Conservation (phyloP, 53 echinoderm and acorn worm genomes). For the Zoroaster sp. region DNA sequence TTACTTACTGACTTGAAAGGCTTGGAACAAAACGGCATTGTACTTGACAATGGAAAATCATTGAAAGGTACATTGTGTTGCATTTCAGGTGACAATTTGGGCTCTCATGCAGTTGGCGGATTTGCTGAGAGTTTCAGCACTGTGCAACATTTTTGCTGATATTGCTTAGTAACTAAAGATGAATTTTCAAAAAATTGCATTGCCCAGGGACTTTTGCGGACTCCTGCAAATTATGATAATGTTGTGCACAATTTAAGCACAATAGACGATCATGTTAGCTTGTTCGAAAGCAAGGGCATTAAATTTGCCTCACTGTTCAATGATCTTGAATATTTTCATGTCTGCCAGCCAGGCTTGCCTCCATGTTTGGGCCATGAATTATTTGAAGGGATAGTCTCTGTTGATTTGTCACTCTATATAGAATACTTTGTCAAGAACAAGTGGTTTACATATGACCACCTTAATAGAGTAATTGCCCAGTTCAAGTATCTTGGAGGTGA, state of each 20-base stretch:
- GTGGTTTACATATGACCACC: conserved; percentile 53
- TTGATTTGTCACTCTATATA: conserved; percentile 49
- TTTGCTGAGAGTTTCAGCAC: conserved; percentile 54
- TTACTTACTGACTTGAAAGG: conserved; percentile 44
- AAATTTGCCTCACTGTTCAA: conserved; percentile 49
- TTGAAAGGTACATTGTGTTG: conserved; percentile 52
- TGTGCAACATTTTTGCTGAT: conserved; percentile 15
- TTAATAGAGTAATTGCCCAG: conserved; percentile 42
- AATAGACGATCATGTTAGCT: background rate
- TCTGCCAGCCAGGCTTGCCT: conserved; percentile 48
- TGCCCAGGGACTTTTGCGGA: background rate
- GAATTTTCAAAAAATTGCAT: background rate
- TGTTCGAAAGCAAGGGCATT: conserved; percentile 25
- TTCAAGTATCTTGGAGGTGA: conserved; percentile 60
- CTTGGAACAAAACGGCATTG: conserved; percentile 31
- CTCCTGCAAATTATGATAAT: conserved; percentile 13
- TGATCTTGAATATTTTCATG: conserved; percentile 39
- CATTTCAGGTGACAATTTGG: conserved; percentile 54
- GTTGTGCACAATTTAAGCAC: background rate
- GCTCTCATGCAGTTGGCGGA: conserved; percentile 51
- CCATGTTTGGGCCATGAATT: conserved; percentile 60
- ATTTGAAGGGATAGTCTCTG: conserved; percentile 50
- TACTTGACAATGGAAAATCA: conserved; percentile 13
- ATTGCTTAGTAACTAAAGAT: conserved; percentile 18
- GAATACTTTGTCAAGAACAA: conserved; percentile 23